Base-by-base conservation (phyloP, 2,888 invertebrate species). In the Philaethria dido region DNA sequence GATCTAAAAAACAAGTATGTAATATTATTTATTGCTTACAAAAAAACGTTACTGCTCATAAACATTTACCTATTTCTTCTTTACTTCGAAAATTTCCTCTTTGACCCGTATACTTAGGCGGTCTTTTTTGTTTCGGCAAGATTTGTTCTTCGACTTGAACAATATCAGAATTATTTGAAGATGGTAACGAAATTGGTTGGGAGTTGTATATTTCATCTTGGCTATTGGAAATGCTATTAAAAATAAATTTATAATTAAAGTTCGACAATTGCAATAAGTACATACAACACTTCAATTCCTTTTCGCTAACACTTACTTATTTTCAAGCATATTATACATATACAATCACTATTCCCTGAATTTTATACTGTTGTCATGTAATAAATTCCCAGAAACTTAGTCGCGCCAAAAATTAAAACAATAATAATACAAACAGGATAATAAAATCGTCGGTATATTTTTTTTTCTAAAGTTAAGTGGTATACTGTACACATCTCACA, bases 31-130 rank as follows among this genome's bases (percentile, higher is more conserved):
- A 13, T 29, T 45, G 22, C 16, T 29, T 5, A 29, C 18, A 45
- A 48, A 3, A 29, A 52, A 0, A 5, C n/a, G n/a, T n/a, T n/a
- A n/a, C n/a, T n/a, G n/a, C n/a, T n/a, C n/a, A n/a, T n/a, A n/a
- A n/a, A 5, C 8, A 42, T 44, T 14, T 76, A 89, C 92, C 89
- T 66, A 92, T 86, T 85, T 92, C 92, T 70, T 89, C 84, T 18
- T 82, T 74, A 72, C 89, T 85, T 45, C 92, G 81, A 71, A 89
- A 87, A 45, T 86, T 81, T 25, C 86, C 89, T 59, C 77, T 72
- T 74, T 88, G 86, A 0, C 90, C 90, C 4, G 87, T 87, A 62
- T 81, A 75, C 78, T 84, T 89, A 9, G 71, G 61, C 13, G 89
- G 90, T 44, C 83, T 80, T 60, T 14, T 64, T 39, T 16, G 48